These are phyloP conservation scores for Nothocercus nigrocapillus DNA, from an alignment of 2,113 vertebrate species.

Conservation along the genomic window DNA sequence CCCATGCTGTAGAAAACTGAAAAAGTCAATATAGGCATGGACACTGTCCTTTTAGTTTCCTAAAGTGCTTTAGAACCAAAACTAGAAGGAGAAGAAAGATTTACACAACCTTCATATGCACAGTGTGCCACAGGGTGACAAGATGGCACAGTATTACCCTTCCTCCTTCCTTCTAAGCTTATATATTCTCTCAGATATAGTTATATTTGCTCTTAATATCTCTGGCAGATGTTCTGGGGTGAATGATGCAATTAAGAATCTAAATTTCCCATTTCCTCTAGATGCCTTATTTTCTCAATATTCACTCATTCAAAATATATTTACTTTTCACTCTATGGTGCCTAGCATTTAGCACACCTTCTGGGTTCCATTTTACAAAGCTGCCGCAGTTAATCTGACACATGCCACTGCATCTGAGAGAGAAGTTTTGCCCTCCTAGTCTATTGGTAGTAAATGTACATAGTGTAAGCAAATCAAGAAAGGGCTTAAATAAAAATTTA, in stretches of 20 bases:
- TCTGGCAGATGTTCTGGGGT: constrained; percentile 75
- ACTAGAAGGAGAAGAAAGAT: neutral
- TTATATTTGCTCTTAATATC: constrained; percentile 63
- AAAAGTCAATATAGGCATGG: neutral
- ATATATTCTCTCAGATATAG: constrained; percentile 40
- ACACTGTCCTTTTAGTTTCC: neutral
- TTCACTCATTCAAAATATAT: constrained; percentile 70
- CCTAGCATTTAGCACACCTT: constrained; percentile 62
- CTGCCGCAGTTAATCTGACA: constrained; percentile 39
- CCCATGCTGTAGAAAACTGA: neutral
- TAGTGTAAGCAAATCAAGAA: neutral
- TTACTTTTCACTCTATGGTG: constrained; percentile 60
- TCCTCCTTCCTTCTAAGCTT: constrained; percentile 34
- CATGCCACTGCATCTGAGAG: constrained; percentile 39
- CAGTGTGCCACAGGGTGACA: neutral
- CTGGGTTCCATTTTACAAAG: constrained; percentile 63
- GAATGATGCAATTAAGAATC: constrained; percentile 75
- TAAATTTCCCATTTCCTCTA: constrained; percentile 72
- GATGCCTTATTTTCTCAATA: constrained; percentile 77
- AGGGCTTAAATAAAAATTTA: neutral
- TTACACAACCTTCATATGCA: neutral
- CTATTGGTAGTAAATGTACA: neutral
- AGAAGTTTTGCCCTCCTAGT: constrained; percentile 20
- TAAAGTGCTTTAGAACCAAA: neutral
- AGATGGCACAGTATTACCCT: constrained; percentile 13